Evolutionary conservation across 2,113 vertebrate species (phyloP), one percentile per base, ranked within the genome.

Genomic region (Strigops habroptila): DNA sequence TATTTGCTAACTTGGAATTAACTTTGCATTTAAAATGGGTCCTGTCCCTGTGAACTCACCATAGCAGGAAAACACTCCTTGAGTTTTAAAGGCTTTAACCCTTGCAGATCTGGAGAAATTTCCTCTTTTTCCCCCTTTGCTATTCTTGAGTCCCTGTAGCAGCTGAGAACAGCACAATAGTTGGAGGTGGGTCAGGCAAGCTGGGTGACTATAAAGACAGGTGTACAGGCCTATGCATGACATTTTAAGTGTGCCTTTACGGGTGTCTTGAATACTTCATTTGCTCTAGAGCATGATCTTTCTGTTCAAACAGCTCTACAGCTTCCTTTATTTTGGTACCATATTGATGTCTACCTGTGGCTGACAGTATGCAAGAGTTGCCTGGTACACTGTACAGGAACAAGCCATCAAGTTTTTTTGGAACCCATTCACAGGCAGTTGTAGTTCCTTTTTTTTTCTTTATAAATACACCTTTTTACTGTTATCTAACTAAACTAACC

Each of bases 1-100:
- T 86, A 90, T 94, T 95, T 90, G 60, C 51, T 44, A 88, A 86
- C 27, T 60, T 75, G 85, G 73, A 95, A 93, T 93, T 90, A 81
- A 68, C 51, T 75, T 91, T 37, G 52, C 64, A 83, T 90, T 91
- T 83, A 43, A 92, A 94, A 88, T 39, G 83, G 30, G 8, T 67
- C 76, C 46, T 68, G 51, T 80, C 14, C 24, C 46, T 53, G n/a
- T 74, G 71, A 95, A 91, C 78, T 33, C 75, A 75, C 35, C 43
- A 63, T 7, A 93, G 52, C 55, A 93, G 82, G 73, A 86, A 95
- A 95, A 82, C 22, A 14, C 12, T 91, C 39, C 46, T 67, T 52
- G 24, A 63, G 37, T 71, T 77, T 88, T 70, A 74, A 78, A 73
- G 39, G 31, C 39, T 55, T 94, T 94, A 95, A 90, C 88, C 15